phyloP scores from a whole-genome alignment of 2,888 invertebrate genomes.

The Eupithecia subumbrata region DNA sequence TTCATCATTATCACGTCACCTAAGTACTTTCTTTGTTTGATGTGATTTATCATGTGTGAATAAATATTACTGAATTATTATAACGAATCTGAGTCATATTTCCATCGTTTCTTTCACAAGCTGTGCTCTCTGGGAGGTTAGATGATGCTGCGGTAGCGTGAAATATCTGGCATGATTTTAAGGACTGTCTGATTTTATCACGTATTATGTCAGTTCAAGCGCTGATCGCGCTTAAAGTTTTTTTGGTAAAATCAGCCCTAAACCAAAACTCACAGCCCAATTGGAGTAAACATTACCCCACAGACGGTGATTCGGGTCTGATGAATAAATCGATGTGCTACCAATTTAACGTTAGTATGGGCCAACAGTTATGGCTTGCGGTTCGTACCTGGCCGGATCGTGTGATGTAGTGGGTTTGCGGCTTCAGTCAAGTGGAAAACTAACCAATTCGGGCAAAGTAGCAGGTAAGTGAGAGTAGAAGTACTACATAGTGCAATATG shows the following conservation, averaged over 20 bases:
- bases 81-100: too few relatives aligned
- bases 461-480: background rate
- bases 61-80: too few relatives aligned
- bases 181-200: background rate
- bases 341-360: slow-evolving; percentile 15
- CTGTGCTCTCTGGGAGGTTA: too few relatives aligned
- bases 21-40: too few relatives aligned
- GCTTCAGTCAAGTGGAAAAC: slow-evolving; percentile 6
- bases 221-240: background rate
- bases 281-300: slow-evolving; percentile 7
- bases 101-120: too few relatives aligned
- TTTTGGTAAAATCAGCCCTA: background rate
- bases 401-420: slow-evolving; percentile 6
- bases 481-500: background rate
- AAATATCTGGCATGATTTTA: background rate
- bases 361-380: slow-evolving; percentile 17
- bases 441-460: background rate
- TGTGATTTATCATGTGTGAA: too few relatives aligned
- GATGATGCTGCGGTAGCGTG: too few relatives aligned
- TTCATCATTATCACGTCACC: too few relatives aligned
- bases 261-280: background rate
- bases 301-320: slow-evolving; percentile 12
- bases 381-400: slow-evolving; percentile 2
- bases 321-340: slow-evolving; percentile 28
- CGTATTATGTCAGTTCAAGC: background rate